Evolutionary conservation across 2,797 vertebrate genomes (phyloP).

Genomic region (Garrulus glandarius): DNA sequence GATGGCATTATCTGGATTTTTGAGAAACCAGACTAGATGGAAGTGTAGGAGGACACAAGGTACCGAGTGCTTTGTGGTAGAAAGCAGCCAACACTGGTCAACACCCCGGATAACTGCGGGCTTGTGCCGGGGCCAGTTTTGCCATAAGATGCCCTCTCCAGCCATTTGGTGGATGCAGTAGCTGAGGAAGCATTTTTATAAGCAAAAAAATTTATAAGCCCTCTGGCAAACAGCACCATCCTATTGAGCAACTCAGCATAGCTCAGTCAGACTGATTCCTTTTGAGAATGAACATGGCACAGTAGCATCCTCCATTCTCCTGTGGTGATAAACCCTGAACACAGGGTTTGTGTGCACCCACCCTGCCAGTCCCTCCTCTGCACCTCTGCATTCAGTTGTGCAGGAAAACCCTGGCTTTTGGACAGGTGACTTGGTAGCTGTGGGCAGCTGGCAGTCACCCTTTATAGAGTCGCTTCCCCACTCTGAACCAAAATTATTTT

Average conservation of each 20-base stretch:
- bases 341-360: too few species aligned
- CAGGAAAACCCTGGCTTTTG: not conserved
- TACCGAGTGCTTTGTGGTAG: not conserved
- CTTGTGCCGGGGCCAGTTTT: too few species aligned
- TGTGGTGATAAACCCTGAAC: not conserved
- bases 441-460: not conserved
- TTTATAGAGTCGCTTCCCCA: accelerated
- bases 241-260: not conserved
- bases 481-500: not conserved
- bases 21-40: not conserved
- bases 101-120: not conserved
- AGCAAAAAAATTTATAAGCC: not conserved
- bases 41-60: not conserved
- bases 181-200: not conserved
- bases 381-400: not conserved
- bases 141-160: not conserved
- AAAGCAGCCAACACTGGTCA: not conserved
- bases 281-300: not conserved
- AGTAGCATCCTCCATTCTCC: not conserved
- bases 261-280: not conserved
- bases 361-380: not conserved
- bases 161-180: not conserved
- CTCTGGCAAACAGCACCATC: not conserved
- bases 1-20: not conserved
- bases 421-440: accelerated